Percentiles rank a stretch among this genome's conserved stretches.
Conservation (phyloP, 2,888 invertebrate species). For the Alloscopus bannaensis region DNA sequence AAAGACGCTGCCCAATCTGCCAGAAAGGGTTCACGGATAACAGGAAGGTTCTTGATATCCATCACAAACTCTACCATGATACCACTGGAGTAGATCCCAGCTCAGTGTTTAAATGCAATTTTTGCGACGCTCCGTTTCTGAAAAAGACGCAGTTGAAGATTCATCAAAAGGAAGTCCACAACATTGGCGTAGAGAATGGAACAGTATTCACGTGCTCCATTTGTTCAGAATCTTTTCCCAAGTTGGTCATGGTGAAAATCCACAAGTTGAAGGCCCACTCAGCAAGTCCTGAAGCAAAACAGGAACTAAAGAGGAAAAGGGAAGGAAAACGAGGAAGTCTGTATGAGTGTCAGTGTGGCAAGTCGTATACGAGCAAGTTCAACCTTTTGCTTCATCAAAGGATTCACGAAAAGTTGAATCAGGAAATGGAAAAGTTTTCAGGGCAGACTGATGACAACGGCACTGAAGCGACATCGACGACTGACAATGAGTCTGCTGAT, state of each 20-base stretch:
- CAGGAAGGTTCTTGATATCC: background rate
- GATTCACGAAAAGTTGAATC: slow-evolving; percentile 22
- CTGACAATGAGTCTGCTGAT: no score
- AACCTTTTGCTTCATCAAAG: slow-evolving; percentile 17
- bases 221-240: slow-evolving; percentile 11
- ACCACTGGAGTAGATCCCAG: slow-evolving; percentile 14
- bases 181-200: slow-evolving; percentile 1
- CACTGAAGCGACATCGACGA: no score
- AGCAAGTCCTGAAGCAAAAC: background rate
- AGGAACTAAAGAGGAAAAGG: slow-evolving; percentile 9
- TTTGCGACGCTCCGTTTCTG: slow-evolving; percentile 38
- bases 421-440: background rate
- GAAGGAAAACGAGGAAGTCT: background rate
- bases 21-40: slow-evolving; percentile 16
- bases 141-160: slow-evolving; percentile 14
- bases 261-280: slow-evolving; percentile 29
- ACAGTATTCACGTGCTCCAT: background rate
- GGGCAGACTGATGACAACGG: background rate
- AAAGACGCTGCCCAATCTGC: slow-evolving; percentile 29
- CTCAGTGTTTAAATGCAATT: slow-evolving; percentile 26
- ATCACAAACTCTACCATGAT: slow-evolving; percentile 30
- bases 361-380: background rate
- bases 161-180: slow-evolving; percentile 28
- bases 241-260: background rate
- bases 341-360: slow-evolving; percentile 30